Base-by-base conservation (phyloP, 2,113 vertebrate genomes). In the Cyanoramphus novaezelandiae region DNA sequence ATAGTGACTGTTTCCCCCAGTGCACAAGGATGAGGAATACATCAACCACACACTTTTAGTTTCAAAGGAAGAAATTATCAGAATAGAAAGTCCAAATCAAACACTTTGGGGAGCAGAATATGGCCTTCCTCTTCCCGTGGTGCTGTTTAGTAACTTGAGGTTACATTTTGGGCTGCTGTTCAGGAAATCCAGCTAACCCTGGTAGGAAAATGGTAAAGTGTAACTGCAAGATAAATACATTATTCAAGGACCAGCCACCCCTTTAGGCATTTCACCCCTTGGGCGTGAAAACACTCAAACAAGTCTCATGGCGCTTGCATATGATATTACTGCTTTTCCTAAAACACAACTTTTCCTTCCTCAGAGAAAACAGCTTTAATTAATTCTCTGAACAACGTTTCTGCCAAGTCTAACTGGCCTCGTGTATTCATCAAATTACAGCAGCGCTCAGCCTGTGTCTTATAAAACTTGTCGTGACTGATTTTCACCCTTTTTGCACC, bases 171-270 rank as follows among this genome's bases (percentile, higher is more conserved):
- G 62, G 80, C 62, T 95, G 77, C 65, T 86, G 83, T 72, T 92
- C 86, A 86, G 67, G 91, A 89, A 96, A 86, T 76, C 78, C 70
- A 88, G 18, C 62, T 88, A 93, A 83, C 67, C 28, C 74, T 33
- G 13, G 65, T 62, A 93, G 74, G 74, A 65, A 82, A 95, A 88
- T 0, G 0, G 47, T 82, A 83, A 95, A 89, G 86, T 17, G 0
- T 92, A 86, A 82, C 89, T 95, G 77, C 33, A 79, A 92, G 70
- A 95, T 76, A 93, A 93, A 97, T 92, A 68, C 76, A 95, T 93
- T 87, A 96, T 94, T 94, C 93, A 94, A 93, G 80, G 74, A 89
- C 39, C 77, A 94, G 18, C 49, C 3, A 6, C 25, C 85, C 44
- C 81, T 96, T 92, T 14, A 88, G 86, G 86, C 82, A 69, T 88